These are phyloP conservation scores for Arenaria interpres DNA, from an alignment of 2,113 vertebrate species.

Conservation along the genomic window DNA sequence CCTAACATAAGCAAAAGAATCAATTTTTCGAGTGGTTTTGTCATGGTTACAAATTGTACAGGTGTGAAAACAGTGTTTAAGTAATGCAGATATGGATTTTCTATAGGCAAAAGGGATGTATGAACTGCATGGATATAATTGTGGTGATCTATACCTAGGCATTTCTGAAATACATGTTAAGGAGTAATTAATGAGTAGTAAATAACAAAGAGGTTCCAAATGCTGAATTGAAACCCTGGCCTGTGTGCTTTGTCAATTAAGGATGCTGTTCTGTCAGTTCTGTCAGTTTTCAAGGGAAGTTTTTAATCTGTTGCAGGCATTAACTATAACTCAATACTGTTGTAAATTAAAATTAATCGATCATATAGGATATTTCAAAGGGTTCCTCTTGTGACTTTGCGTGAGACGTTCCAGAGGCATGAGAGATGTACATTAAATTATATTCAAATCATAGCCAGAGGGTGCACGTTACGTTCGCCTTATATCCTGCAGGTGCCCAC, in stretches of 20 bases:
- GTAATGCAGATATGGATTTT: background rate
- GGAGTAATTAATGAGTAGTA: background rate
- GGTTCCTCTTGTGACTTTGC: background rate
- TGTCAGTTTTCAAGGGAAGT: background rate
- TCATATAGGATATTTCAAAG: background rate
- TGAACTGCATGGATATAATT: background rate
- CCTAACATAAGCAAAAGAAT: background rate
- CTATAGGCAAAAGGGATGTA: background rate
- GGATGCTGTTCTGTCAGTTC: background rate
- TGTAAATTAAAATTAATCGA: background rate
- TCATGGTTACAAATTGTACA: background rate
- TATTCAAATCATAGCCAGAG: background rate
- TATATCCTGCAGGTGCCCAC: background rate
- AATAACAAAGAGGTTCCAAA: background rate
- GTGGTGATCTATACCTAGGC: background rate
- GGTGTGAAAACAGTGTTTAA: background rate
- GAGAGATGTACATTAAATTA: background rate
- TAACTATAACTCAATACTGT: background rate
- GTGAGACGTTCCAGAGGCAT: background rate
- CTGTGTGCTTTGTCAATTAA: background rate
- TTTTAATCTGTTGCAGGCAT: background rate
- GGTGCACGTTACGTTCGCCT: accelerated
- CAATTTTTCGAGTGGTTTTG: background rate
- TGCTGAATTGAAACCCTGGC: background rate
- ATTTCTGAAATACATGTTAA: background rate